Conservation (phyloP, 2,888 invertebrate genomes). For the Micoletzkya japonica region DNA sequence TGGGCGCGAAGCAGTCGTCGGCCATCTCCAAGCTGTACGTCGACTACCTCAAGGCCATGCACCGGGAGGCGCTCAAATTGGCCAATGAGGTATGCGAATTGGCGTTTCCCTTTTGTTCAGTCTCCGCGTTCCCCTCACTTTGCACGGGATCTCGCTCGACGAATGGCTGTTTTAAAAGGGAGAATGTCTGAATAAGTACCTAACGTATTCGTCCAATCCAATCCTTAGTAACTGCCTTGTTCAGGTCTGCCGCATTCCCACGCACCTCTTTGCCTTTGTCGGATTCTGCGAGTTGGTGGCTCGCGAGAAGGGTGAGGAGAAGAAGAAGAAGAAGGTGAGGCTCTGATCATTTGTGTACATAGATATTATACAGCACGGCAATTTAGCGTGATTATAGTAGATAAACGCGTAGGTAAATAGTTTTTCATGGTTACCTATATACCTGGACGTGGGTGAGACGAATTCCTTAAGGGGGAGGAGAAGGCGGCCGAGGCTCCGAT, state of each 20-base stretch:
- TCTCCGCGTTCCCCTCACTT: neutral
- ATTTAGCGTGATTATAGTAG: too few species aligned
- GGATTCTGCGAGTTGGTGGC: constrained; percentile 70
- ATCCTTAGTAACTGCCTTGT: constrained; percentile 68
- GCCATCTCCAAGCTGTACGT: constrained; percentile 8
- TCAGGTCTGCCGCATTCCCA: constrained; percentile 72
- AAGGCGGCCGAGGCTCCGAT: too few species aligned
- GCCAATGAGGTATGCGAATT: constrained; percentile 11
- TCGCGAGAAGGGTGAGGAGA: constrained; percentile 28
- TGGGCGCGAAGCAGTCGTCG: neutral
- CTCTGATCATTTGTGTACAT: neutral
- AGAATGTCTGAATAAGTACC: neutral
- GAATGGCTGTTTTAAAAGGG: neutral
- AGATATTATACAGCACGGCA: neutral
- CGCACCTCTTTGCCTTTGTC: constrained; percentile 73
- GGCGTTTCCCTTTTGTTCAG: neutral
- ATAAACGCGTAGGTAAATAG: too few species aligned
- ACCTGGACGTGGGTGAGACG: too few species aligned
- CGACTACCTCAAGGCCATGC: constrained; percentile 23
- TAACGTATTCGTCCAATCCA: neutral
- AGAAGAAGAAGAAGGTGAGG: constrained; percentile 21
- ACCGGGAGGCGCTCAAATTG: constrained; percentile 22
- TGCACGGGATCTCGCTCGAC: neutral
- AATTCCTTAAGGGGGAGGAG: too few species aligned
- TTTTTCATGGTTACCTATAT: too few species aligned